A percentile compares a stretch with the other conserved stretches of the same genome.
phyloP scores from a whole-genome alignment of 53 echinoderm and acorn worm species.

The Arbacia lixula region DNA sequence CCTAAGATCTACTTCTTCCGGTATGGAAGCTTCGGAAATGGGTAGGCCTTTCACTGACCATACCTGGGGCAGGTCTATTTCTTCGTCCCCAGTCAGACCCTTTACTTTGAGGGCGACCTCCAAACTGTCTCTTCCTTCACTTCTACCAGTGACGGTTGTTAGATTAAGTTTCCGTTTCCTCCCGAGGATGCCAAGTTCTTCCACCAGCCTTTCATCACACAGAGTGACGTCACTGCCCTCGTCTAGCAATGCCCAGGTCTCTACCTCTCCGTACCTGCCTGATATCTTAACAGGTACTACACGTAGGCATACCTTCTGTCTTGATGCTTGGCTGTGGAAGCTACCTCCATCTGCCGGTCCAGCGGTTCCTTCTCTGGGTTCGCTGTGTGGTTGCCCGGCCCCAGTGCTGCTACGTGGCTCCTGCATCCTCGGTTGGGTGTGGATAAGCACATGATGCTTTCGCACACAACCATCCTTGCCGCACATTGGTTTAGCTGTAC shows the following conservation, averaged over 20 bases:
- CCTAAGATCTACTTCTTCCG: slow-evolving; percentile 33
- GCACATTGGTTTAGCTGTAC: background rate
- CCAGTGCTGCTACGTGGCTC: background rate
- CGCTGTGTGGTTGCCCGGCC: background rate
- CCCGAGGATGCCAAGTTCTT: slow-evolving; percentile 38
- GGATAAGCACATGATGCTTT: slow-evolving; percentile 25
- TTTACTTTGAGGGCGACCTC: slow-evolving; percentile 53
- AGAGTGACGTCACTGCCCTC: slow-evolving; percentile 47
- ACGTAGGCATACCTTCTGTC: slow-evolving; percentile 26
- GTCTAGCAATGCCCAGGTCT: slow-evolving; percentile 61
- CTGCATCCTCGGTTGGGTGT: background rate
- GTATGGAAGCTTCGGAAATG: slow-evolving; percentile 41
- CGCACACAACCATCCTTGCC: background rate
- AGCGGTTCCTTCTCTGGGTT: background rate
- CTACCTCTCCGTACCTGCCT: background rate
- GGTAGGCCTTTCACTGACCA: slow-evolving; percentile 62
- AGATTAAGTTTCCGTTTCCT: slow-evolving; percentile 27
- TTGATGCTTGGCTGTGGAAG: background rate
- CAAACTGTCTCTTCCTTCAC: slow-evolving; percentile 5
- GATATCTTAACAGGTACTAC: slow-evolving; percentile 51
- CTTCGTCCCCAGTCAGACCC: slow-evolving; percentile 25
- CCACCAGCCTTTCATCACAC: slow-evolving; percentile 35
- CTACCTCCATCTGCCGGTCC: background rate
- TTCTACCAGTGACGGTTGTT: slow-evolving; percentile 42
- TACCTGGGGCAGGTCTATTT: slow-evolving; percentile 28